Evolutionary conservation across 2,797 vertebrate species (phyloP).

Genomic region (Coilia nasus): DNA sequence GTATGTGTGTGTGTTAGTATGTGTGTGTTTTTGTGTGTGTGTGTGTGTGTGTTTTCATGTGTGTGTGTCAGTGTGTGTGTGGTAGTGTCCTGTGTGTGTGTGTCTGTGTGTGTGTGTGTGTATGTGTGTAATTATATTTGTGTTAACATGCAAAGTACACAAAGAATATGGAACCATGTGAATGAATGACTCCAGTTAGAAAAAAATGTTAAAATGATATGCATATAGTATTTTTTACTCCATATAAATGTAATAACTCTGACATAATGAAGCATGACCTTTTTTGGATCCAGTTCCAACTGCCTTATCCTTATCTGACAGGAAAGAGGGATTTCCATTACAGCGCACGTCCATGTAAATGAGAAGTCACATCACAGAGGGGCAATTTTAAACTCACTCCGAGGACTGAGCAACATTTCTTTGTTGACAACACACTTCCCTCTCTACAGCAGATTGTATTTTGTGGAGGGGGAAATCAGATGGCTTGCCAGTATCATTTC

Average conservation of each 20-base stretch:
- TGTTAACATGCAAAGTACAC: background rate
- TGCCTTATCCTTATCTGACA: slow-evolving; percentile 20
- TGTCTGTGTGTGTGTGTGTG: background rate
- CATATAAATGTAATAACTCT: slow-evolving; percentile 5
- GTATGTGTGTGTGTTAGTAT: no score
- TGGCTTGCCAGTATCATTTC: slow-evolving; percentile 46
- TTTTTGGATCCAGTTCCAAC: background rate
- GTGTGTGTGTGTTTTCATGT: background rate
- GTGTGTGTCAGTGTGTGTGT: background rate
- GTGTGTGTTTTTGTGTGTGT: background rate
- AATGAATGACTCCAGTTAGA: background rate
- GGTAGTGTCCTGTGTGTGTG: background rate
- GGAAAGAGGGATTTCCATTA: background rate
- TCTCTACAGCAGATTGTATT: slow-evolving; percentile 19
- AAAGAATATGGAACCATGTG: background rate
- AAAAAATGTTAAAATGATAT: background rate
- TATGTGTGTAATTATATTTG: background rate
- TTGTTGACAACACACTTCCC: slow-evolving; percentile 27
- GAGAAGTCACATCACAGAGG: slow-evolving; percentile 10
- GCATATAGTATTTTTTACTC: background rate
- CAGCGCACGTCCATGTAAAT: background rate
- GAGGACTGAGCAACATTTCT: slow-evolving; percentile 13
- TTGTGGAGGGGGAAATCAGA: slow-evolving; percentile 45
- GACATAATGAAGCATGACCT: slow-evolving; percentile 23
- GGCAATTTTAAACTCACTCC: slow-evolving; percentile 20